These are phyloP conservation scores for Tenthredo scrophulariae DNA, from an alignment of 2,888 invertebrate species.

Conservation along the genomic window DNA sequence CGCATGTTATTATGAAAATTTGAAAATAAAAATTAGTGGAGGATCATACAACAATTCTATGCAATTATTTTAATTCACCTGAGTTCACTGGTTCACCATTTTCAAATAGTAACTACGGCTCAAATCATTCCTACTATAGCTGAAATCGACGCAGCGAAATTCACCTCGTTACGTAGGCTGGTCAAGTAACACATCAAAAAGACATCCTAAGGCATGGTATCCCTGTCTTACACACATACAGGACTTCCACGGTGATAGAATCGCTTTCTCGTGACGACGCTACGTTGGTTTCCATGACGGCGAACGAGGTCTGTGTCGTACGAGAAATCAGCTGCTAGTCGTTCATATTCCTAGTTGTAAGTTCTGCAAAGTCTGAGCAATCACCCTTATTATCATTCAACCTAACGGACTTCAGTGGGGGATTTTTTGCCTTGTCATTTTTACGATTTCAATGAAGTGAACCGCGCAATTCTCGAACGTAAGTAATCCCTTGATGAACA, in stretches of 20 bases:
- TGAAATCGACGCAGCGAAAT: background rate
- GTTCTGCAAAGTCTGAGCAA: background rate
- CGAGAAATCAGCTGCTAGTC: background rate
- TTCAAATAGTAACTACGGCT: too few relatives aligned
- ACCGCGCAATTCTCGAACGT: too few relatives aligned
- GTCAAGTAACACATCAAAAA: background rate
- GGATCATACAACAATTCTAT: too few relatives aligned
- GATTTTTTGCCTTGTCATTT: background rate
- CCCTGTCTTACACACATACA: background rate
- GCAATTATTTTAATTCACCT: too few relatives aligned
- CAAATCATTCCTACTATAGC: background rate
- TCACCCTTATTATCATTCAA: background rate
- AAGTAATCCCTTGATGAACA: too few relatives aligned
- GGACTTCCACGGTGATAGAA: background rate
- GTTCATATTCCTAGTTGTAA: background rate
- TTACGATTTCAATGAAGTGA: too few relatives aligned
- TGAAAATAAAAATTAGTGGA: too few relatives aligned
- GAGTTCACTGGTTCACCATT: too few relatives aligned
- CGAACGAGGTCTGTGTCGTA: background rate
- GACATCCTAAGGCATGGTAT: background rate
- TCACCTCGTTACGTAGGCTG: background rate
- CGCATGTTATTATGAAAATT: too few relatives aligned
- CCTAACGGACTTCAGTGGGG: background rate
- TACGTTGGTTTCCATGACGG: conserved; percentile 24
- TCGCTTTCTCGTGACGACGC: conserved; percentile 21